Conservation (phyloP, 2,797 vertebrate species). For the Diceros bicornis region DNA sequence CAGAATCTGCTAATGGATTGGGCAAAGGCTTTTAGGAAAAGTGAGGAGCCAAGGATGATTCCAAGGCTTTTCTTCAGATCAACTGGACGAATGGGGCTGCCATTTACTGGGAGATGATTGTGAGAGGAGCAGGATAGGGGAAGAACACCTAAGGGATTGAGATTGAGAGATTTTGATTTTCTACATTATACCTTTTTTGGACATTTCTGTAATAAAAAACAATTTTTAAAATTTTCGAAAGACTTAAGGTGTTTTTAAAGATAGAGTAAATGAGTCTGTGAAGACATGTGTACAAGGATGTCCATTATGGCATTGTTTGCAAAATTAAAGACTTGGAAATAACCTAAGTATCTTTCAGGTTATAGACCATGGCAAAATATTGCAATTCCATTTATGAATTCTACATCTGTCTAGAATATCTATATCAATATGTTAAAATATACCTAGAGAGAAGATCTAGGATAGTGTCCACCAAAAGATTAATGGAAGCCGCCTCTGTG, state of each 20-base stretch:
- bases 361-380: neutral
- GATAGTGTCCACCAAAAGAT: neutral
- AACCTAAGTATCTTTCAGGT: constrained; percentile 1
- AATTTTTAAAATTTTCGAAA: neutral
- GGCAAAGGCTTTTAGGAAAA: constrained; percentile 21
- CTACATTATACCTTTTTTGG: constrained; percentile 5
- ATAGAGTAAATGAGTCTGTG: neutral
- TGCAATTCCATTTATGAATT: constrained; percentile 12
- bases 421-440: neutral
- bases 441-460: neutral
- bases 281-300: neutral
- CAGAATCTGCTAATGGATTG: constrained; percentile 22
- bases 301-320: constrained; percentile 1
- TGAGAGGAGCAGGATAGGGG: neutral
- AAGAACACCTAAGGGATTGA: neutral
- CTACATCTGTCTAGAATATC: neutral
- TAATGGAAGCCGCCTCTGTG: neutral
- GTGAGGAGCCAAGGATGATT: neutral
- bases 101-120: neutral
- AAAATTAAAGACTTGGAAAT: constrained; percentile 55
- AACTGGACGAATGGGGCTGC: neutral
- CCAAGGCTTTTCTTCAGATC: neutral
- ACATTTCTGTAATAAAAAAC: neutral
- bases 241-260: neutral
- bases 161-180: constrained; percentile 51